Percentiles rank a stretch among this genome's conserved stretches.
These are phyloP conservation scores for Pseudomugil gertrudae DNA, from an alignment of 2,797 vertebrate genomes.

Conservation along the genomic window DNA sequence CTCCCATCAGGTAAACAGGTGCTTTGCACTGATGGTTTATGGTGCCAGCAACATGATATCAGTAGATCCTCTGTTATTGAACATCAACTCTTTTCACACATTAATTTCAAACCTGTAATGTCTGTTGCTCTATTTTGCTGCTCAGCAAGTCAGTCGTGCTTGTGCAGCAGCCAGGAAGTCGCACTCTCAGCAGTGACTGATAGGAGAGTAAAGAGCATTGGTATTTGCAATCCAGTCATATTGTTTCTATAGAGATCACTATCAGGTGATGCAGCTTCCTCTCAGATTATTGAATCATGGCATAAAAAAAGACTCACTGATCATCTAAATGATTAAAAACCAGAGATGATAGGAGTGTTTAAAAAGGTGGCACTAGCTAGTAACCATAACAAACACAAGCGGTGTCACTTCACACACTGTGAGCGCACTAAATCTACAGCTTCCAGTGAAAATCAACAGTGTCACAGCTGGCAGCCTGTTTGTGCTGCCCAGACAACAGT, in stretches of 20 bases:
- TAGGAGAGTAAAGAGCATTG: constrained; percentile 18
- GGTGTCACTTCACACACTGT: constrained; percentile 40
- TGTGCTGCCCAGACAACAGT: constrained; percentile 65
- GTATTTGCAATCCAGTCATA: background rate
- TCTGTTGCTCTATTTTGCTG: constrained; percentile 31
- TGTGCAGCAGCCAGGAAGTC: constrained; percentile 61
- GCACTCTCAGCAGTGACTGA: constrained; percentile 32
- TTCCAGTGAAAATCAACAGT: constrained; percentile 66
- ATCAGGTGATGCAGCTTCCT: background rate
- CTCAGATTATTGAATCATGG: background rate
- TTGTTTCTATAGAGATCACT: background rate
- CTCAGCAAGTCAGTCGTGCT: constrained; percentile 53
- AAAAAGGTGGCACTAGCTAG: constrained; percentile 14
- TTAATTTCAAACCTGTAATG: constrained; percentile 34
- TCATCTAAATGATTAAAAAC: background rate
- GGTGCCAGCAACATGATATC: background rate
- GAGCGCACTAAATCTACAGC: constrained; percentile 55
- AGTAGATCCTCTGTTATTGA: background rate
- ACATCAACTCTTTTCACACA: constrained; percentile 40
- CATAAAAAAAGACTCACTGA: background rate
- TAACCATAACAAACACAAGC: constrained; percentile 40
- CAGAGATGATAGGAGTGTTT: background rate
- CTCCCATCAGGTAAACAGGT: constrained; percentile 38
- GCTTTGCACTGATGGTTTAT: background rate
- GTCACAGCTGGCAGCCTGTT: constrained; percentile 77